Evolutionary conservation across 1,140 invertebrate species (phyloP).

Genomic region (Babylonia areolata): DNA sequence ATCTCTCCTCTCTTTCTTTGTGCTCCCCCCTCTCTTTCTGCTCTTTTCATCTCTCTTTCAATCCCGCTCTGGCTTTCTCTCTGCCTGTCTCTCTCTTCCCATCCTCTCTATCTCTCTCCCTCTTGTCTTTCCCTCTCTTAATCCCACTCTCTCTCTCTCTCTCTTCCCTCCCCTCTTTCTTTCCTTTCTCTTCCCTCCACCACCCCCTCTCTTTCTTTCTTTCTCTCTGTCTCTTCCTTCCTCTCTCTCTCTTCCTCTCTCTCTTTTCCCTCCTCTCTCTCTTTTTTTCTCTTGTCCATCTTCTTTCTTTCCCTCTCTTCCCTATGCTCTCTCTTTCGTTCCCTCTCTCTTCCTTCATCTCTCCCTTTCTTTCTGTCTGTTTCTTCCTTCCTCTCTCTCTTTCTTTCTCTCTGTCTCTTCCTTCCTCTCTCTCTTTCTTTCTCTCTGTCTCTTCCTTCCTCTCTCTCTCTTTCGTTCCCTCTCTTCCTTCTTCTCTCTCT

Average conservation of each 20-base stretch:
- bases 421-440: no score
- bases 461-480: not conserved
- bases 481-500: not conserved
- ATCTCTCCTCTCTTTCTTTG: not conserved
- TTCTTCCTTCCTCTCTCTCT: no score
- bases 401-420: no score
- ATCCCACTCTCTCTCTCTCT: not conserved
- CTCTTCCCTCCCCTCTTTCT: not conserved
- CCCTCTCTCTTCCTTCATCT: no score
- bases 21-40: not conserved
- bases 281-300: not conserved
- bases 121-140: not conserved
- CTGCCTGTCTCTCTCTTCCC: not conserved
- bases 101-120: no score
- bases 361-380: not conserved
- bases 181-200: not conserved
- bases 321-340: not conserved
- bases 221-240: not conserved
- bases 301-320: not conserved
- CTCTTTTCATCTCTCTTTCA: not conserved
- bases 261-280: slow-evolving; percentile 3
- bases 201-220: not conserved
- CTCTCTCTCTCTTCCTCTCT: not conserved
- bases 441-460: no score
- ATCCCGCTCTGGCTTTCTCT: not conserved